Conservation (phyloP, 2,888 invertebrate species). For the Rugalucina vietnamica region DNA sequence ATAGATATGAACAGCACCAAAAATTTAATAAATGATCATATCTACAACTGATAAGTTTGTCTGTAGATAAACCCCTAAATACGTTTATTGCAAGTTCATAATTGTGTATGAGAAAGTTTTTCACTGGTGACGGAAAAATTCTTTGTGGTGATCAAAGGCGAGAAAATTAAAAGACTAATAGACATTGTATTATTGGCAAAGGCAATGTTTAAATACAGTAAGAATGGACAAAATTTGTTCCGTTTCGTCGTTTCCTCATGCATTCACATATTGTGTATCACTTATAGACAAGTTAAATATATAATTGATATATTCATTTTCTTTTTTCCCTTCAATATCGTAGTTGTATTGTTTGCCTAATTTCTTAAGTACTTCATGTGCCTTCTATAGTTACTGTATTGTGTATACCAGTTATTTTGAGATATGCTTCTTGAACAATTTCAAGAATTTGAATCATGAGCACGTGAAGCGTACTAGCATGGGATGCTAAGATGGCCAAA, state of each 20-base stretch:
- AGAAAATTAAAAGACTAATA: neutral
- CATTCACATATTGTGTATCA: neutral
- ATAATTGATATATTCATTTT: neutral
- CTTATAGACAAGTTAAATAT: slow-evolving; percentile 2
- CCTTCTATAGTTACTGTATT: too few species aligned
- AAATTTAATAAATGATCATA: slow-evolving; percentile 17
- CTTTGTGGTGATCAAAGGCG: neutral
- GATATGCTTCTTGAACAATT: too few species aligned
- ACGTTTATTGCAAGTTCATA: neutral
- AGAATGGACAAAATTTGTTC: slow-evolving; percentile 11
- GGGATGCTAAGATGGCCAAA: too few species aligned
- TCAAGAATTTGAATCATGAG: too few species aligned
- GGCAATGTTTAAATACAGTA: neutral
- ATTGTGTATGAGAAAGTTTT: neutral
- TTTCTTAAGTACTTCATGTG: too few species aligned
- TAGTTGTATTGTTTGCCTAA: too few species aligned
- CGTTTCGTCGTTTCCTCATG: neutral
- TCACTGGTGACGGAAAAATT: slow-evolving; percentile 7
- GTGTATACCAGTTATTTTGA: too few species aligned
- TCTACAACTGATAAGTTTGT: slow-evolving; percentile 14
- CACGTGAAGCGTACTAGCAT: too few species aligned
- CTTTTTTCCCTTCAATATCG: too few species aligned
- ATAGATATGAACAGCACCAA: neutral
- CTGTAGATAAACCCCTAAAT: neutral
- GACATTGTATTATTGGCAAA: neutral